Evolutionary conservation across 2,113 vertebrate genomes (phyloP).

Genomic region (Trichechus manatus): DNA sequence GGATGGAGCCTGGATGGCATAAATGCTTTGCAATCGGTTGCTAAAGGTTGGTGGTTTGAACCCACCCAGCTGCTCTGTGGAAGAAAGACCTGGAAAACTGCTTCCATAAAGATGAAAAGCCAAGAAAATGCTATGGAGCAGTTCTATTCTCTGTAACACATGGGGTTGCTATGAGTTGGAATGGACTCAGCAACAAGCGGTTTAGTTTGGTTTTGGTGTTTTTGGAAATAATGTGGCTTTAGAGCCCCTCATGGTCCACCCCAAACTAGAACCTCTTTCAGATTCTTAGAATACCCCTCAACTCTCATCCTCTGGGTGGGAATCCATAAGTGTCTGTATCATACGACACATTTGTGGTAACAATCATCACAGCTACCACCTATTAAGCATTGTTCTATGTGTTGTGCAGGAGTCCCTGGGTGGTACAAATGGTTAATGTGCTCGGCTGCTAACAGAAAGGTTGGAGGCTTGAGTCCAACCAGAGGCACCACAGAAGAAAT

Average conservation of each 20-base stretch:
- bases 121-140: background rate
- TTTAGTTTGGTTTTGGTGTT: background rate
- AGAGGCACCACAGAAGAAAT: no score
- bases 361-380: background rate
- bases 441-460: no score
- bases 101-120: background rate
- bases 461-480: no score
- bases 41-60: background rate
- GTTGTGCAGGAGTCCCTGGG: background rate
- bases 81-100: background rate
- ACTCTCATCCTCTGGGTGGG: background rate
- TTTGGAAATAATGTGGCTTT: background rate
- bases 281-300: background rate
- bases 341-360: background rate
- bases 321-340: background rate
- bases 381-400: background rate
- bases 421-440: no score
- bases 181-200: background rate
- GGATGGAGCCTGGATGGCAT: background rate
- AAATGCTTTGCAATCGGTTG: background rate
- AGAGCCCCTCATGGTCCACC: background rate
- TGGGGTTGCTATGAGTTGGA: background rate
- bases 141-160: background rate
- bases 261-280: background rate
- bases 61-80: background rate